Conservation (phyloP, 2,113 vertebrate genomes). For the Misgurnus mizolepis region DNA sequence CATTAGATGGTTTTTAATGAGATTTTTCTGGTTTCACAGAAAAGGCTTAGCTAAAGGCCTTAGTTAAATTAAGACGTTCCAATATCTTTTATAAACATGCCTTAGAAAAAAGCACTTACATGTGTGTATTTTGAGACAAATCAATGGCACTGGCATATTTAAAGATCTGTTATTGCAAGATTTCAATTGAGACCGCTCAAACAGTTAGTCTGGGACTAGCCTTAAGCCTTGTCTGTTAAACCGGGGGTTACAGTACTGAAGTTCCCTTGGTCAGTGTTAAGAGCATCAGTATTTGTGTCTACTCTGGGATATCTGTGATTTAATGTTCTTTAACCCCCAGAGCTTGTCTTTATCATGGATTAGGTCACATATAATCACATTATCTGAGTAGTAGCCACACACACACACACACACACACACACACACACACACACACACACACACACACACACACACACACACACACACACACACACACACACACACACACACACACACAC, state of each 20-base stretch:
- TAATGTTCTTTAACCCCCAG: not conserved
- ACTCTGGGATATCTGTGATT: not conserved
- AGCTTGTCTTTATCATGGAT: constrained; percentile 15
- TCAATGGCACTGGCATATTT: too few relatives aligned
- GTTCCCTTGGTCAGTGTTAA: not conserved
- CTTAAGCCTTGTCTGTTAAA: too few relatives aligned
- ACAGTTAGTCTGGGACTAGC: too few relatives aligned
- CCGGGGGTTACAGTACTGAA: not conserved
- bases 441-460: constrained; percentile 37
- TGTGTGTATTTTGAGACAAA: too few relatives aligned
- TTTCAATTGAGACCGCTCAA: too few relatives aligned
- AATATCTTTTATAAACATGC: too few relatives aligned
- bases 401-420: constrained; percentile 14
- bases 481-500: constrained; percentile 21
- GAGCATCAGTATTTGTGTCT: not conserved
- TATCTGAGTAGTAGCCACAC: constrained; percentile 74
- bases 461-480: constrained; percentile 57
- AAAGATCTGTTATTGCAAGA: too few relatives aligned
- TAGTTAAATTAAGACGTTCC: too few relatives aligned
- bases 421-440: constrained; percentile 29
- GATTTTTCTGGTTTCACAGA: too few relatives aligned
- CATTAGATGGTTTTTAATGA: too few relatives aligned
- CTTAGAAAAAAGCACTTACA: too few relatives aligned
- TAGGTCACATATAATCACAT: constrained; percentile 67
- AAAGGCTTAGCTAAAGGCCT: too few relatives aligned